These are phyloP conservation scores for Cryptomyrus ogoouensis DNA, from an alignment of 2,113 vertebrate species.

Conservation along the genomic window DNA sequence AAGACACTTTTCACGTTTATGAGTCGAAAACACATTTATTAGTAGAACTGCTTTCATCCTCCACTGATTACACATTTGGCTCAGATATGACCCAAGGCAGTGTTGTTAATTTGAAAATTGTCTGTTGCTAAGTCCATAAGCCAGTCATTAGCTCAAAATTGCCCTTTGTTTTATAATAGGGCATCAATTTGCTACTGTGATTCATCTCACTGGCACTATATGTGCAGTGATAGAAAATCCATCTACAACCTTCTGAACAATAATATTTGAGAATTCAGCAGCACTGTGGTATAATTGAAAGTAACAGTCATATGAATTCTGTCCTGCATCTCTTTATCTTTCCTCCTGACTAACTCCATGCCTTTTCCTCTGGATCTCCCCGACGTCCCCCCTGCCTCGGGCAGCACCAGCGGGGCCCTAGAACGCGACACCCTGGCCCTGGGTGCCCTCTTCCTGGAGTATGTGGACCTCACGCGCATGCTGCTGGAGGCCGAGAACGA, in stretches of 20 bases:
- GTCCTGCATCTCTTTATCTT: neutral
- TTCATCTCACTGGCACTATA: neutral
- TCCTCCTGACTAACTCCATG: neutral
- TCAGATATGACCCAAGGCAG: neutral
- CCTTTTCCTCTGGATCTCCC: neutral
- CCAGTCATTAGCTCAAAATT: neutral
- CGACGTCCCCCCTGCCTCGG: neutral
- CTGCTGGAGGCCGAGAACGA: conserved; percentile 95
- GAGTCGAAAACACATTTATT: neutral
- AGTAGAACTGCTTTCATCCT: neutral
- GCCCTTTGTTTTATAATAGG: neutral
- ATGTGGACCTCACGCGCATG: conserved; percentile 95
- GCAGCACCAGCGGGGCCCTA: conserved; percentile 88
- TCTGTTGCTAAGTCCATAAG: neutral
- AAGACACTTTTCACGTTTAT: neutral
- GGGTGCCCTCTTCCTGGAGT: conserved; percentile 91
- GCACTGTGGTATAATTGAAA: neutral
- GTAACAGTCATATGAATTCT: neutral
- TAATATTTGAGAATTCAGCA: neutral
- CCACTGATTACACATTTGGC: neutral
- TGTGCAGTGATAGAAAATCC: neutral
- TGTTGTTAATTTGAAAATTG: neutral
- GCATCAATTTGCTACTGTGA: neutral
- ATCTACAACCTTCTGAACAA: neutral
- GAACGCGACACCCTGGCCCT: conserved; percentile 89